Evolutionary conservation across 2,113 vertebrate genomes (phyloP), one percentile per base, ranked within the genome.

Genomic region (Beaufortia kweichowensis): DNA sequence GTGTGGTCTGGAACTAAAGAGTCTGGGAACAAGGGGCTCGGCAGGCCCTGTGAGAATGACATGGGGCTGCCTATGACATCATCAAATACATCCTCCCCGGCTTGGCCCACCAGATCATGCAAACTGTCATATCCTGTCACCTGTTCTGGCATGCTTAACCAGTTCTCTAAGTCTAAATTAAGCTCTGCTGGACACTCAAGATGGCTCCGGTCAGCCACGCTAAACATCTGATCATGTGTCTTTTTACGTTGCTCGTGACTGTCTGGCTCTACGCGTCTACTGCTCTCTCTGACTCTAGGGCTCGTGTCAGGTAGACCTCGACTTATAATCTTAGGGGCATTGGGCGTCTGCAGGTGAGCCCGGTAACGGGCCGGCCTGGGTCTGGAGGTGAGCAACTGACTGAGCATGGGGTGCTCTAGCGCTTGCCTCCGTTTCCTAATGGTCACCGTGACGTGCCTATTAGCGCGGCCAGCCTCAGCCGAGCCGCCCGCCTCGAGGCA

Each of bases 401-500:
- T 91, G 79, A 92, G 91, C 85, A 91, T 88, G 39, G 90, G 89
- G 79, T 90, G 90, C 82, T 87, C 89, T 59, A 77, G 84, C 85
- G 86, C 91, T 81, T 82, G 88, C 12, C 88, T 86, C 83, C 85
- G 85, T 86, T 90, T 90, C 84, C 65, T 90, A 85, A 89, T 84
- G 62, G 89, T 91, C 82, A 91, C 87, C 53, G 84, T 89, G 84
- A 90, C 59, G 80, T 90, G 88, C 78, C 83, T 88, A 64, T 57
- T 80, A 66, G 78, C 65, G 75, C 56, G 84, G 83, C 88, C 88
- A 83, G 82, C 87, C 84, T 85, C 85, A 86, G 89, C 86, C 88
- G 82, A 82, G 84, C 88, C 85, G 70, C 82, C 79, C 89, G 90
- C 91, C 91, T 92, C 91, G 89, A 87, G 89, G 91, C 92, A 93